Percentiles rank a stretch among this genome's conserved stretches.
Evolutionary conservation across 2,797 vertebrate species (phyloP).

Genomic region (Pangasius djambal): DNA sequence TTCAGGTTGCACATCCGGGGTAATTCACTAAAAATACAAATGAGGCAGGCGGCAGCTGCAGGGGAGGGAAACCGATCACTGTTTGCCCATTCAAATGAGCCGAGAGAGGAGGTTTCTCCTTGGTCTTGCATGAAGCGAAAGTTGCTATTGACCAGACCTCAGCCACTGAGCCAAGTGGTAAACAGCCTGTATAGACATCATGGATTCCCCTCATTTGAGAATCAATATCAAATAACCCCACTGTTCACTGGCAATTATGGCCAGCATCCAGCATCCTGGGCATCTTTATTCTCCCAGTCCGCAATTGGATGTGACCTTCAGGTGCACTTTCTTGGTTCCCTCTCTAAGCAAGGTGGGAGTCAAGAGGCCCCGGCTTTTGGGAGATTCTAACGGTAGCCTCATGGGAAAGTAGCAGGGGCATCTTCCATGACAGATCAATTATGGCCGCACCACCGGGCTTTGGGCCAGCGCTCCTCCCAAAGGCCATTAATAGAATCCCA

Average conservation of each 20-base stretch:
- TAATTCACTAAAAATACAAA: constrained; percentile 85
- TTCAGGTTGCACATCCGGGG: constrained; percentile 79
- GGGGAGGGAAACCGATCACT: constrained; percentile 72
- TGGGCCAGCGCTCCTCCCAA: constrained; percentile 71
- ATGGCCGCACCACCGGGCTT: constrained; percentile 78
- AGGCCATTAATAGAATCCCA: constrained; percentile 82
- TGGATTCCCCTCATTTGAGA: constrained; percentile 78
- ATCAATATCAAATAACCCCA: constrained; percentile 83
- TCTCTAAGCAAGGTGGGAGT: constrained; percentile 58
- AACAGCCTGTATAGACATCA: constrained; percentile 72
- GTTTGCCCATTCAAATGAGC: constrained; percentile 71
- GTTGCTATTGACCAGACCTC: constrained; percentile 49
- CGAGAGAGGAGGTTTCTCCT: constrained; percentile 34
- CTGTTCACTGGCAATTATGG: constrained; percentile 78
- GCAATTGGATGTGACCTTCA: constrained; percentile 74
- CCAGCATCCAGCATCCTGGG: constrained; percentile 62
- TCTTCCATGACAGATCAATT: constrained; percentile 85
- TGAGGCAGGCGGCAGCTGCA: constrained; percentile 64
- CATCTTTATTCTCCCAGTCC: constrained; percentile 69
- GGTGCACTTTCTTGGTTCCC: constrained; percentile 56
- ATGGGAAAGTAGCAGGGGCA: constrained; percentile 73
- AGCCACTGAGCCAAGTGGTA: constrained; percentile 61
- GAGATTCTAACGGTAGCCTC: constrained; percentile 76
- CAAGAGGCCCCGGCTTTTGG: constrained; percentile 57
- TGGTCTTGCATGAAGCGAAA: constrained; percentile 31